Evolutionary conservation across 1,140 invertebrate genomes (phyloP).

Genomic region (Procambarus clarkii): DNA sequence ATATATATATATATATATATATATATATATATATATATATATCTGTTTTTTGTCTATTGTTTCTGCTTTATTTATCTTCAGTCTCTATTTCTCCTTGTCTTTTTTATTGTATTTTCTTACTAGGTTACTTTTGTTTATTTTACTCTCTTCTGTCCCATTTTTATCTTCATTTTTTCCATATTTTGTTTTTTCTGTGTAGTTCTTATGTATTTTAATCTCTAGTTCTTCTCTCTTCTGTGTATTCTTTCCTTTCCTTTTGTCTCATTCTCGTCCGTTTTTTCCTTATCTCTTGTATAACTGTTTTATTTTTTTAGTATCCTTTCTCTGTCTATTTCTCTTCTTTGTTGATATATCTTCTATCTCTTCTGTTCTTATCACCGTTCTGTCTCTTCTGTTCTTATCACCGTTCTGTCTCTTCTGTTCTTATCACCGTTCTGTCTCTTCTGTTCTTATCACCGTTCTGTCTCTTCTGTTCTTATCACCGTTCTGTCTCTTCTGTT

Average conservation of each 20-base stretch:
- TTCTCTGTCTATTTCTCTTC: not conserved
- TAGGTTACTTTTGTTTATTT: not conserved
- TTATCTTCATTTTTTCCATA: no score
- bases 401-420: no score
- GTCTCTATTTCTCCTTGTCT: not conserved
- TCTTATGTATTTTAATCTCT: not conserved
- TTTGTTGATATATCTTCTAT: not conserved
- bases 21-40: slow-evolving; percentile 6
- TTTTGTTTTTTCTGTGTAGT: not conserved
- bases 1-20: slow-evolving; percentile 23
- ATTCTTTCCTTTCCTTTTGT: not conserved
- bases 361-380: not conserved
- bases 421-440: no score
- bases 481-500: no score
- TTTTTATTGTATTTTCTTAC: not conserved
- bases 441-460: no score
- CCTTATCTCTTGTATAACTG: not conserved
- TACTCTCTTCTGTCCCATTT: no score
- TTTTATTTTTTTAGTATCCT: not conserved
- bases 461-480: no score
- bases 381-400: no score
- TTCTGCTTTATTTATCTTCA: not conserved
- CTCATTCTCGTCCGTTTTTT: no score
- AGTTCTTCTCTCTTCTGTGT: not conserved
- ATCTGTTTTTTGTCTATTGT: not conserved